Evolutionary conservation across 2,113 vertebrate genomes (phyloP).

Genomic region (Riparia riparia): DNA sequence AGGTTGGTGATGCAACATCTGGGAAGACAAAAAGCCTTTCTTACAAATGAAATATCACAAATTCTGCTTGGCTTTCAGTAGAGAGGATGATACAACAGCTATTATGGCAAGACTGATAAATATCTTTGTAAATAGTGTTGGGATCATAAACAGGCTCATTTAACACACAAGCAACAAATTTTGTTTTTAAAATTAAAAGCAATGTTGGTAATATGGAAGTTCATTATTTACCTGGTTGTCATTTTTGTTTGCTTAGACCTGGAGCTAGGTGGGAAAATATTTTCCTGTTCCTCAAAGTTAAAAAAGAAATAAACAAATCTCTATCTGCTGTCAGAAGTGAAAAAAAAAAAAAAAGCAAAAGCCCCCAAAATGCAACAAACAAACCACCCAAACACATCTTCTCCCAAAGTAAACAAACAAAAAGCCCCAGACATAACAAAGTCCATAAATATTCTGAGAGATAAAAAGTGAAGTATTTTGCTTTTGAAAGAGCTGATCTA

Average conservation of each 20-base stretch:
- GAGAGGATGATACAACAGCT: neutral
- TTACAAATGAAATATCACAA: neutral
- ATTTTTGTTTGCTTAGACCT: neutral
- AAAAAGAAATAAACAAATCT: neutral
- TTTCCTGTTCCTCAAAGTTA: neutral
- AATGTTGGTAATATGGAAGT: neutral
- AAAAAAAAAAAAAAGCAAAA: neutral
- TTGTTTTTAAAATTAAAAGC: conserved; percentile 6
- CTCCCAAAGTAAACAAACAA: neutral
- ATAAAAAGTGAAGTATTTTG: neutral
- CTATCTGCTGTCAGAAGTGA: neutral
- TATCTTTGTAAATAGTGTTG: neutral
- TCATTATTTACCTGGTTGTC: neutral
- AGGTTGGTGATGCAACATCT: neutral
- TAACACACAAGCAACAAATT: neutral
- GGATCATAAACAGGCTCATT: neutral
- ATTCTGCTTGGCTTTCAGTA: neutral
- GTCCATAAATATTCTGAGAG: neutral
- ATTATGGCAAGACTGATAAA: neutral
- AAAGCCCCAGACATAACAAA: accelerated
- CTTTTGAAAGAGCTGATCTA: neutral
- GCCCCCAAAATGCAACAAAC: neutral
- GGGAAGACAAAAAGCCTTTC: neutral
- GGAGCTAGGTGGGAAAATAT: neutral
- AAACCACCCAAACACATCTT: neutral